Evolutionary conservation across 2,113 vertebrate genomes (phyloP), one percentile per base, ranked within the genome.

Genomic region (Spilogale gracilis): DNA sequence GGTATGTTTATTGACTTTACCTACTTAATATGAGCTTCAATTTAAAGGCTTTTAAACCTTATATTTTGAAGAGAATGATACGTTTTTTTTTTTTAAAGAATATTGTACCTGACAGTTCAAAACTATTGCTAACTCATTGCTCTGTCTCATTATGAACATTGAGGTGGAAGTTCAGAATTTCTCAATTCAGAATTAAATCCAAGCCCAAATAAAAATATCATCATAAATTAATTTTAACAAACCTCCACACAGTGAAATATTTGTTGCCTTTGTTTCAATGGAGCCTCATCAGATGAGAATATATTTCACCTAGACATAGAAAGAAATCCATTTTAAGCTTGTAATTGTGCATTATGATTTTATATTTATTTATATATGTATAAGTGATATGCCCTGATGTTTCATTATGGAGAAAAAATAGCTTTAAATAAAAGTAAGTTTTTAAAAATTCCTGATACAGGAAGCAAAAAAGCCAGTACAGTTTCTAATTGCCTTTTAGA

Each of bases 401-500:
- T 98, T 98, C 74, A 89, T 94, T 90, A 61, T 43, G 16, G 83
- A 86, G 17, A 25, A 67, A 86, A 88, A 63, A 63, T 50, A 27
- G 89, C 96, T 98, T 97, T 79, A 97, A 98, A 97, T 97, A 96
- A 96, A 98, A 97, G 83, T 89, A 97, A 48, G 21, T 96, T 97
- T 97, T 93, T 25, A 85, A 98, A 97, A 97, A 97, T 97, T 98
- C 14, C 45, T 98, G 98, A 94, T 97, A 73, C 27, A 69, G 9
- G 3, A 98, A 97, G 94, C 32, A 94, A 95, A 98, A 97, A 98
- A 97, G 95, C 83, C 69, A 88, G 84, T 91, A 92, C 73, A 91
- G 45, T 98, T 65, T 94, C 81, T 98, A 98, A 98, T 98, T 98
- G 95, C 94, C 69, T 98, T 95, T 95, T 98, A 97, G 94, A 91